Base-by-base conservation (phyloP, 2,888 invertebrate species). In the Leptopilina syphax region DNA sequence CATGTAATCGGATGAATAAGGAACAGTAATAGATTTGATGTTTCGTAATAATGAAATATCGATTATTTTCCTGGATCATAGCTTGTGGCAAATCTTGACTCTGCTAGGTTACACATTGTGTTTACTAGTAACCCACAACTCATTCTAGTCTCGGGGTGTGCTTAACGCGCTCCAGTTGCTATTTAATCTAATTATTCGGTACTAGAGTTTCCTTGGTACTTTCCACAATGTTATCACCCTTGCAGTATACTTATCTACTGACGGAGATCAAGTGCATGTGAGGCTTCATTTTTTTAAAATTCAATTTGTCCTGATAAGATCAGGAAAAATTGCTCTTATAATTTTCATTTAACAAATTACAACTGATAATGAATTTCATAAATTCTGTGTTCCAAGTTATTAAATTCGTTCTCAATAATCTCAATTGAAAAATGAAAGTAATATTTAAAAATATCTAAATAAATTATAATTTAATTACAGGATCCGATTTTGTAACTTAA, bases 171-270 rank as follows among this genome's bases (percentile, higher is more conserved):
- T 85, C 86, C 83, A 87, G 85, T 88, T 87, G 85, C 82, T 84
- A 85, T 84, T 85, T 88, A 88, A 86, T 87, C 87, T 87, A 87
- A 89, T 89, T 89, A 88, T 84, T 82, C 80, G 73, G 57, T 67
- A 78, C 66, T 70, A 77, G 65, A 68, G 68, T 80, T 79, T 77
- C 76, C 77, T 66, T 54, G 77, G 70, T 57, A 76, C 76, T 60
- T 76, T 79, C 76, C 44, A 77, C 79, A 80, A 80, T 80, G 76
- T 80, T 82, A 79, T 79, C 73, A 66, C 65, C 34, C 9, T 9
- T 24, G 24, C 70, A 13, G 12, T 70, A 27, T 24, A 70, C 70
- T 70, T 70, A 54, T 70, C 70, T 27, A 34, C 13, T 13, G 1
- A 63, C 54, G 54, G n/a, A 7, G 34, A 73, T 73, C 34, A 73